These are phyloP conservation scores for Philotrypesis tridentata DNA, from an alignment of 1,140 invertebrate genomes.

Conservation along the genomic window DNA sequence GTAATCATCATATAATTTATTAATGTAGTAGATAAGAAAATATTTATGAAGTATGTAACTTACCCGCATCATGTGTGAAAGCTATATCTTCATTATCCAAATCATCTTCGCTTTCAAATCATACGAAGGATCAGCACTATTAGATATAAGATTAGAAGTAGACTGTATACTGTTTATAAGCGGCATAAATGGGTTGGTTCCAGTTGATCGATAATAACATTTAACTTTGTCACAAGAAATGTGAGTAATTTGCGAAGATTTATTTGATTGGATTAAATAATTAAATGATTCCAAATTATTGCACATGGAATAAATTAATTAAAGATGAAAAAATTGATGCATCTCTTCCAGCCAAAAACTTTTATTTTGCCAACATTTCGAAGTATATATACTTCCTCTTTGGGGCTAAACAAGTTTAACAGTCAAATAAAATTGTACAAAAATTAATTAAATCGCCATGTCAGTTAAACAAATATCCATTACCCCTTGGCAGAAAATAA, in stretches of 20 bases:
- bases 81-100: constrained; percentile 89
- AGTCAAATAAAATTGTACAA: no score
- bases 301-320: constrained; percentile 2
- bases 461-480: no score
- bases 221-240: constrained; percentile 2
- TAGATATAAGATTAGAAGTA: constrained; percentile 72
- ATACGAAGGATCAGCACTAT: constrained; percentile 79
- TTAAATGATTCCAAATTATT: constrained; percentile 17
- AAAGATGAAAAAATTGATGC: no score
- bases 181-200: constrained; percentile 74
- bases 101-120: constrained; percentile 95
- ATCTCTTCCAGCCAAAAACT: no score
- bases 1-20: no score
- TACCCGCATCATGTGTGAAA: constrained; percentile 84
- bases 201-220: constrained; percentile 70
- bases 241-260: background rate
- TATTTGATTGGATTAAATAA: constrained; percentile 5
- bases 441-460: no score
- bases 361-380: no score
- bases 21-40: no score
- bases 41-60: no score
- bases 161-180: constrained; percentile 70
- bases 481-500: no score
- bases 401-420: no score
- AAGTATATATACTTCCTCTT: no score